Evolutionary conservation across 2,888 invertebrate genomes (phyloP).

Genomic region (Hypomecis punctinalis): DNA sequence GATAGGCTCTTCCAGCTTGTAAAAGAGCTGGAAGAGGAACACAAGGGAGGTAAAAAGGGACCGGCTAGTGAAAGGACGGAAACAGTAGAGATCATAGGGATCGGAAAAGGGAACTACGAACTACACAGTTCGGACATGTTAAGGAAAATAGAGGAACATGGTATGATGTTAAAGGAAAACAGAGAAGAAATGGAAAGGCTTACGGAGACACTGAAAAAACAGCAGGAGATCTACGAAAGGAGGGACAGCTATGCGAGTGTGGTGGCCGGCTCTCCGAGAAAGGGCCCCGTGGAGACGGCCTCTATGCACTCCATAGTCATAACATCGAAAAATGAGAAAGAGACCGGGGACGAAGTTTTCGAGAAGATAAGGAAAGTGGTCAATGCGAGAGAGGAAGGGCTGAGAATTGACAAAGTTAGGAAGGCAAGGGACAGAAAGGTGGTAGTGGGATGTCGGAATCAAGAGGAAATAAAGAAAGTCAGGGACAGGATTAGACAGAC

Average conservation of each 20-base stretch:
- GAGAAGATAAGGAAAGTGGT: conserved; percentile 15
- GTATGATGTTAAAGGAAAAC: not conserved
- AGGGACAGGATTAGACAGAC: conserved; percentile 4
- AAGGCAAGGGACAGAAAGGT: conserved; percentile 25
- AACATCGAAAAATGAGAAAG: not conserved
- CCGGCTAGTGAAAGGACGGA: not conserved
- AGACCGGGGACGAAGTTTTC: conserved; percentile 18
- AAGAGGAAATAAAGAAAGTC: conserved; percentile 7
- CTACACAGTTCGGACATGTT: no score
- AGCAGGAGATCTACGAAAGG: no score
- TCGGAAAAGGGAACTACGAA: no score
- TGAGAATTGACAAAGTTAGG: conserved; percentile 13
- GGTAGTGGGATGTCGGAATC: conserved; percentile 11
- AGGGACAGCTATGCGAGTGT: no score
- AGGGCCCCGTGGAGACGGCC: not conserved
- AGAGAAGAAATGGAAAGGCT: not conserved
- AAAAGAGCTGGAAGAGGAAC: not conserved
- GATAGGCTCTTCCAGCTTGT: no score
- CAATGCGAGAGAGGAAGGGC: conserved; percentile 20
- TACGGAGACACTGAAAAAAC: not conserved
- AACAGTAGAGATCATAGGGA: no score
- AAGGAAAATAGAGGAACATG: not conserved
- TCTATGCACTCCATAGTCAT: conserved; percentile 22
- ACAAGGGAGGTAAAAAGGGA: not conserved
- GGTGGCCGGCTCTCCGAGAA: no score